Evolutionary conservation across 1,140 invertebrate species (phyloP), one percentile per base, ranked within the genome.

Genomic region (Holotrichia oblita): DNA sequence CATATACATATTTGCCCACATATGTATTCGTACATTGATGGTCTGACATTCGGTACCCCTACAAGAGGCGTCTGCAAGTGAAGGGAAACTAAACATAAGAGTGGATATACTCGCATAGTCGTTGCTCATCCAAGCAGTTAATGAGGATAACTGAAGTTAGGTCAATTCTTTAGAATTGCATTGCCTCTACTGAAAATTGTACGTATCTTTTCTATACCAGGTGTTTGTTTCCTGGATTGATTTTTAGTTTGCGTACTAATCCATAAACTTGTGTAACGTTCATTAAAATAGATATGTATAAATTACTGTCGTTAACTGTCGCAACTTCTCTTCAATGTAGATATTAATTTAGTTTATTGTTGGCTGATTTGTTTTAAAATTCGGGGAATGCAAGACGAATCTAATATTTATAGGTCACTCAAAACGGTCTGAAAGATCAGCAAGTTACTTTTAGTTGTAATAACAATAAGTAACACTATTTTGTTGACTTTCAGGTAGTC

Each of bases 71-170:
- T 17, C n/a, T 55, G 17, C 12, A 55, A 55, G 17, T 17, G 48
- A 55, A 34, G 48, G 48, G 14, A 55, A n/a, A 2, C 48, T 7
- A 55, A 17, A 44, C 42, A 44, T n/a, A 55, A 69, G 8, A 69
- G 22, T 22, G 22, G 24, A 69, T 27, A 69, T 22, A 69, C 17
- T 69, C 22, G 7, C 8, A 69, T 69, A 12, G 61, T 69, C 3
- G 61, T 69, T 69, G 20, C n/a, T 44, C 73, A 74, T 20, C n/a
- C 40, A 44, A 74, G 73, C 73, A 74, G 17, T 44, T 74, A 74
- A 74, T 74, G 34, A 74, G 73, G 73, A 74, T 74, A 74, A 74
- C 73, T 74, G 41, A 44, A 74, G 73, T 74, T 74, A 74, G 73
- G 73, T 74, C 73, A 74, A 74, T 74, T 69, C 61, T 69, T 69